Conservation (phyloP, 2,888 invertebrate genomes). For the Ectemnius cavifrons region DNA sequence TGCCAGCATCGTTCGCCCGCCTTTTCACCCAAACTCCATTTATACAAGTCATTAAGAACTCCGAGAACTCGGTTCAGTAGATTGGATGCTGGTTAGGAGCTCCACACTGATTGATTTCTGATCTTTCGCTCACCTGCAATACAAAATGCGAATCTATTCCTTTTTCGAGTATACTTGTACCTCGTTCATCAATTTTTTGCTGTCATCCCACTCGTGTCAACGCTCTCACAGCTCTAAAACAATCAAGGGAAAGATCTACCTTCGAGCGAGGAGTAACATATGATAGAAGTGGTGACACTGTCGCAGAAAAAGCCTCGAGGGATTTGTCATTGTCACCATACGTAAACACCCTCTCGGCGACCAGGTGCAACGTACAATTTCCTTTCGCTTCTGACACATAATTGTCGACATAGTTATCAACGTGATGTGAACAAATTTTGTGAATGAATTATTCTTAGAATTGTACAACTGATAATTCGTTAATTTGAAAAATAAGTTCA, state of each 20-base stretch:
- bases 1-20: conserved; percentile 42
- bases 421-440: too few species aligned
- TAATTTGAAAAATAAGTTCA: too few species aligned
- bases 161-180: too few species aligned
- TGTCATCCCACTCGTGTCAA: conserved; percentile 10
- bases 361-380: too few species aligned
- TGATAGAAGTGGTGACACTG: conserved; percentile 31
- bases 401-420: too few species aligned
- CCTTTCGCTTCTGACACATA: too few species aligned
- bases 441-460: too few species aligned
- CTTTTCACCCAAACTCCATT: conserved; percentile 68
- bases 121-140: background rate
- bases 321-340: too few species aligned
- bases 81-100: conserved; percentile 13
- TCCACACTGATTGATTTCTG: background rate
- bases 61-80: conserved; percentile 11
- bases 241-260: conserved; percentile 37
- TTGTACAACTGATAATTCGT: too few species aligned
- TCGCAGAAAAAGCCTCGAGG: conserved; percentile 17
- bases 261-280: background rate
- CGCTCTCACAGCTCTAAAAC: conserved; percentile 57
- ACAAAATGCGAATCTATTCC: too few species aligned
- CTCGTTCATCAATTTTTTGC: too few species aligned
- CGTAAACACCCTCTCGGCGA: too few species aligned
- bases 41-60: conserved; percentile 65